A percentile compares a stretch with the other conserved stretches of the same genome.
These are phyloP conservation scores for Drosophila hydei DNA, from an alignment of 1,140 invertebrate genomes.

Conservation along the genomic window DNA sequence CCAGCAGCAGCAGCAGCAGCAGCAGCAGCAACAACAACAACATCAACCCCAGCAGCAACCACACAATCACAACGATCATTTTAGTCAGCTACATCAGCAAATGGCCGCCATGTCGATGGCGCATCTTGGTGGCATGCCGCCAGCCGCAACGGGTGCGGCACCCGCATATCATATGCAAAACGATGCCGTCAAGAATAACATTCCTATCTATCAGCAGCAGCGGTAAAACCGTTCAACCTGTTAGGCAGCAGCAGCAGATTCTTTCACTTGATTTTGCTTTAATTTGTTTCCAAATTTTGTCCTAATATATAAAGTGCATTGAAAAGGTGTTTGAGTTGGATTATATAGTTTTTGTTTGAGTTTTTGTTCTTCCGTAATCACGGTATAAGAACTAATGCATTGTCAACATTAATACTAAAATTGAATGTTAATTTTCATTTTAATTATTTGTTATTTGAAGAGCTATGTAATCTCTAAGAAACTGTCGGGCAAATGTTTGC, in stretches of 20 bases:
- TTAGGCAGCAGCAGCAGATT: slow-evolving; percentile 1
- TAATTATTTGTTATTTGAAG: slow-evolving; percentile 6
- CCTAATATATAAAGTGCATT: slow-evolving; percentile 8
- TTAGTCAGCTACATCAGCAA: slow-evolving; percentile 77
- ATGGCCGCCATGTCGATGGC: slow-evolving; percentile 72
- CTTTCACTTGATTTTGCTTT: slow-evolving; percentile 29
- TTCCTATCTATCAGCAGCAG: slow-evolving; percentile 83
- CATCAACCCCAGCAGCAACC: slow-evolving; percentile 37
- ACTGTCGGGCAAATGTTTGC: slow-evolving; percentile 22
- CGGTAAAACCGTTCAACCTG: slow-evolving; percentile 64
- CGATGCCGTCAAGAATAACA: slow-evolving; percentile 79
- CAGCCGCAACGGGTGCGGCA: slow-evolving; percentile 38
- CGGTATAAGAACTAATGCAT: neutral
- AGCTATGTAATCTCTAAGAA: slow-evolving; percentile 2
- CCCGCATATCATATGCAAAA: slow-evolving; percentile 70
- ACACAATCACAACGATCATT: slow-evolving; percentile 66
- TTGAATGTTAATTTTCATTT: slow-evolving; percentile 14
- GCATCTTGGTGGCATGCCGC: slow-evolving; percentile 43
- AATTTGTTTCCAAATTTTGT: slow-evolving; percentile 22
- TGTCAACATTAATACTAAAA: neutral
- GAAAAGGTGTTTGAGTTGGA: slow-evolving; percentile 12
- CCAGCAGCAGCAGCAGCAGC: slow-evolving; percentile 41
- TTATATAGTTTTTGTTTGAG: slow-evolving; percentile 11
- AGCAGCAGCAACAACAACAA: slow-evolving; percentile 36
- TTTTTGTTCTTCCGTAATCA: slow-evolving; percentile 8